Conservation (phyloP, 2,113 vertebrate genomes). For the Crotalus viridis region DNA sequence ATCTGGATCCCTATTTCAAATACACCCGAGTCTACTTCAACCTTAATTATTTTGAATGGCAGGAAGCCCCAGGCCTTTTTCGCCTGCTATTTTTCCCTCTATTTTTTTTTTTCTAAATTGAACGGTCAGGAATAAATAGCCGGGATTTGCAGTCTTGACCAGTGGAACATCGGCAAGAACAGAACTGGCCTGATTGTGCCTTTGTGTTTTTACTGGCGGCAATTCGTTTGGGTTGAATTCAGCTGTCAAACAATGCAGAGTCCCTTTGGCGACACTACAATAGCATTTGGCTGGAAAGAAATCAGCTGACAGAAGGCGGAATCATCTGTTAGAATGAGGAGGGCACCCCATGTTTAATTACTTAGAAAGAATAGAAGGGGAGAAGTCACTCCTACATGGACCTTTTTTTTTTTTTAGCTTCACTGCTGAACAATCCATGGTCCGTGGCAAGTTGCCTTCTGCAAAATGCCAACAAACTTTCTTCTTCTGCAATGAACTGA, state of each 20-base stretch:
- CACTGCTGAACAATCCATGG: conserved; percentile 57
- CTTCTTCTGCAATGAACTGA: background rate
- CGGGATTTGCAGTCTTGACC: conserved; percentile 18
- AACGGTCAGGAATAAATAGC: conserved; percentile 37
- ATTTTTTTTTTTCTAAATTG: conserved; percentile 55
- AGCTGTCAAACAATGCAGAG: conserved; percentile 61
- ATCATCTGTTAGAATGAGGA: conserved; percentile 65
- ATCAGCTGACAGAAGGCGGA: conserved; percentile 68
- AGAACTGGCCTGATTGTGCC: conserved; percentile 18
- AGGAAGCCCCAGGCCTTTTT: conserved; percentile 53
- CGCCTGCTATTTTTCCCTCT: conserved; percentile 56
- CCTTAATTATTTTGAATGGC: conserved; percentile 60
- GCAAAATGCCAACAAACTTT: background rate
- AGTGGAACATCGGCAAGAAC: conserved; percentile 40
- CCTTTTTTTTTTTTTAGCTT: conserved; percentile 52
- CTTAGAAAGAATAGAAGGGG: conserved; percentile 57
- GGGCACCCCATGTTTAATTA: conserved; percentile 62
- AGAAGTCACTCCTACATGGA: conserved; percentile 54
- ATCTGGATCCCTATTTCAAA: conserved; percentile 47
- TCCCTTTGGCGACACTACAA: conserved; percentile 54
- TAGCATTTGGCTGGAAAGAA: conserved; percentile 64
- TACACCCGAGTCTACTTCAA: conserved; percentile 56
- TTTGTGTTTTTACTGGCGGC: background rate
- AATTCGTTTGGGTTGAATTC: conserved; percentile 39
- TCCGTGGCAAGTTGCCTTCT: conserved; percentile 66